Evolutionary conservation across 2,888 invertebrate genomes (phyloP).

Genomic region (Acanthosepion lycidas): DNA sequence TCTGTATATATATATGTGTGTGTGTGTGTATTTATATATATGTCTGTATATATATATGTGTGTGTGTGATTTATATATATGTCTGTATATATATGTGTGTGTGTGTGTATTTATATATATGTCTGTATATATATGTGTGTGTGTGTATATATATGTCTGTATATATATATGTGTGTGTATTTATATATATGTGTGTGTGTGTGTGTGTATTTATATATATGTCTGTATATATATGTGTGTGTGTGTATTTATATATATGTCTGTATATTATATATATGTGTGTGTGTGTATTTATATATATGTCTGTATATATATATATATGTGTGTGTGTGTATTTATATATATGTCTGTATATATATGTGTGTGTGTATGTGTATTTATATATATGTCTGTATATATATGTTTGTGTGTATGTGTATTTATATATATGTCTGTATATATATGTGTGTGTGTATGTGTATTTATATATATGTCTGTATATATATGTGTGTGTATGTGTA

Average conservation of each 20-base stretch:
- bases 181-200: no score
- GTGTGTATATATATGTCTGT: background rate
- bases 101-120: background rate
- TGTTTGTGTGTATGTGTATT: background rate
- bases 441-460: rapidly evolving
- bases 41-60: background rate
- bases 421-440: no score
- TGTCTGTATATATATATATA: background rate
- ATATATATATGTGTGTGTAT: background rate
- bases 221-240: background rate
- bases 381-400: background rate
- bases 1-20: no score
- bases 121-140: background rate
- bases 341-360: no score
- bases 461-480: background rate
- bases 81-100: no score
- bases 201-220: background rate
- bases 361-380: no score
- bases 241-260: no score
- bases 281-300: background rate
- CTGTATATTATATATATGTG: no score
- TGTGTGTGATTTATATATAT: background rate
- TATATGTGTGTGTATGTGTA: background rate
- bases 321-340: background rate
- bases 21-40: background rate